Base-by-base conservation (phyloP, 2,888 invertebrate genomes). In the Hylaea fasciaria region DNA sequence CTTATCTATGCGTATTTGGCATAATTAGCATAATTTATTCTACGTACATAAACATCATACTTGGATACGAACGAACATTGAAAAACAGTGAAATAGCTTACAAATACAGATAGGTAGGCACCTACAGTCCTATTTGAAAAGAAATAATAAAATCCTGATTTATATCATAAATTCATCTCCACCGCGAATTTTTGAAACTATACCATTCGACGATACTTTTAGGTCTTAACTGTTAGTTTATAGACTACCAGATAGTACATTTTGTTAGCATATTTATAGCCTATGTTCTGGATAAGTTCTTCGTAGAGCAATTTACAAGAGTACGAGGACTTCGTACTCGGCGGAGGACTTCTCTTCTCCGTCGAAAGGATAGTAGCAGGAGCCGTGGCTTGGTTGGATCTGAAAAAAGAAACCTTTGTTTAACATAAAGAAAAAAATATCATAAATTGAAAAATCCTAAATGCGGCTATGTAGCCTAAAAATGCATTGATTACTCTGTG, bases 241-340 rank as follows among this genome's bases (percentile, higher is more conserved):
- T 32, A 32, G 32, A 32, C 9, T 4, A 32, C 9, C 32, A 7
- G 32, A 7, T 32, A 7, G 1, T 32, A 7, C 1, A 32, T 32
- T n/a, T 37, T n/a, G 12, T 1, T 37, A 37, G 12, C 1, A 10
- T n/a, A 37, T 37, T 22, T 17, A 10, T 22, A 44, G n/a, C 17
- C 22, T 4, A 5, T 7, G 2, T 10, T 0, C 2, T 14, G 14
- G 40, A n/a, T n/a, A n/a, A 37, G 11, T 11, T 28, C 13, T 45
- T 29, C 5, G 56, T 22, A 43, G 32, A 45, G 16, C 28, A 39
- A 28, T 69, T 81, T 81, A 91, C 77, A 89, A 68, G 11, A 91
- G 84, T 32, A 94, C 94, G 5, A 96, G 93, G 50, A 95, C 93
- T 83, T 96, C 96, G 84, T 96, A 96, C 67, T 94, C 93, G 0